Base-by-base conservation (phyloP, 2,113 vertebrate genomes). In the Puffinus mauretanicus region DNA sequence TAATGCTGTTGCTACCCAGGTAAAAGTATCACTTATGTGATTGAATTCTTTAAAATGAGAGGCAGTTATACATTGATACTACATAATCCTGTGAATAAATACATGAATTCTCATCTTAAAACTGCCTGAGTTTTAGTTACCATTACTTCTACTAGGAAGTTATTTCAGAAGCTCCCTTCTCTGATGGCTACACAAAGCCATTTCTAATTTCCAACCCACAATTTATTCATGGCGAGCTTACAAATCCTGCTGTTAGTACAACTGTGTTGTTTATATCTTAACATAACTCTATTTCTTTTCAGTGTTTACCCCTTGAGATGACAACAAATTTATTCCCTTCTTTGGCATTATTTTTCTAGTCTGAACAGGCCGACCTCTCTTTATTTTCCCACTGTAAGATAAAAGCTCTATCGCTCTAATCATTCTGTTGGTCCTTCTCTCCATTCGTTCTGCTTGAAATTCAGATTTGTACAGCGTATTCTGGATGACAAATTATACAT, bases 251-350 rank as follows among this genome's bases (percentile, higher is more conserved):
- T 89, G 51, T 67, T 46, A 52, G 30, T 91, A 71, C 47, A 87
- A 75, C 24, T 20, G 34, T 24, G 57, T 19, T 66, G 16, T 61
- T 84, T 82, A 15, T 75, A 78, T 75, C 65, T 84, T 71, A 82
- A 91, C 94, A 88, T 51, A 94, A 90, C 20, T 80, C 40, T 40
- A 67, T 70, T 94, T 78, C 46, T 95, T 76, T 84, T 71, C 66
- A 52, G 16, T 79, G 60, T 87, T 93, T 89, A 89, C 13, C 57
- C 65, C 47, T 64, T 87, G 52, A 91, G 66, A 91, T 52, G 55
- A 69, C 32, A 89, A 82, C 27, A 85, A 78, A 91, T 84, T 70
- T 78, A 79, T 44, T 84, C 14, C 51, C 62, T 80, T 49, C 72
- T 71, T 60, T 2, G 3, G 21, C 36, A 82, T 64, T 93, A 67